Evolutionary conservation across 2,888 invertebrate species (phyloP).

Genomic region (Dermolepida albohirtum): DNA sequence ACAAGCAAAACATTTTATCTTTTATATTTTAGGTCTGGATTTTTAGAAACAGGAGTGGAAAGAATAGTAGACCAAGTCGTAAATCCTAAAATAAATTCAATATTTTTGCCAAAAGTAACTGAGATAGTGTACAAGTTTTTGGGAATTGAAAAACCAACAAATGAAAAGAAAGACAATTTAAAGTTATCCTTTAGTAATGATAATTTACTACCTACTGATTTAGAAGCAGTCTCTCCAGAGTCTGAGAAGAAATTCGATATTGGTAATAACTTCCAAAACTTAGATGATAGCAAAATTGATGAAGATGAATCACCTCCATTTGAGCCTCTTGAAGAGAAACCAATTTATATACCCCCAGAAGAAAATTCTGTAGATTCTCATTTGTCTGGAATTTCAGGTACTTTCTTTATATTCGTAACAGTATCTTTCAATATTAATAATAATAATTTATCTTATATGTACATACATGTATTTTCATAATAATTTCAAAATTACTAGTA

Average conservation of each 20-base stretch:
- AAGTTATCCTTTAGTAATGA: conserved; percentile 59
- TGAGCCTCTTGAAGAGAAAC: conserved; percentile 70
- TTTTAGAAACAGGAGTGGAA: conserved; percentile 91
- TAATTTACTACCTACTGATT: conserved; percentile 78
- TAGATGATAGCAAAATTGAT: conserved; percentile 68
- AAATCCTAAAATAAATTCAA: conserved; percentile 89
- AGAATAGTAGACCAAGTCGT: conserved; percentile 96
- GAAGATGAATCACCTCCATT: conserved; percentile 76
- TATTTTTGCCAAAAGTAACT: conserved; percentile 91
- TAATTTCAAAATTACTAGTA: no score
- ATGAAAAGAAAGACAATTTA: conserved; percentile 38
- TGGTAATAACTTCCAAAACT: conserved; percentile 58
- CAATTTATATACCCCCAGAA: conserved; percentile 61
- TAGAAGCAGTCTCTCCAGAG: conserved; percentile 86
- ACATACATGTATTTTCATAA: no score
- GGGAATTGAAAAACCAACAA: conserved; percentile 79
- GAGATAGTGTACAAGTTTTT: conserved; percentile 89
- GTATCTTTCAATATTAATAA: no score
- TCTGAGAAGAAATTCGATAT: conserved; percentile 67
- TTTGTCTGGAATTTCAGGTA: conserved; percentile 69
- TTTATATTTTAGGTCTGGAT: conserved; percentile 77
- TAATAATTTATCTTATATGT: no score
- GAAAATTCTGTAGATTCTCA: conserved; percentile 71
- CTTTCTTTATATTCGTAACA: not conserved
- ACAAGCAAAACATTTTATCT: not conserved